Evolutionary conservation across 2,888 invertebrate genomes (phyloP), one percentile per base, ranked within the genome.

Genomic region (Zygaena filipendulae): DNA sequence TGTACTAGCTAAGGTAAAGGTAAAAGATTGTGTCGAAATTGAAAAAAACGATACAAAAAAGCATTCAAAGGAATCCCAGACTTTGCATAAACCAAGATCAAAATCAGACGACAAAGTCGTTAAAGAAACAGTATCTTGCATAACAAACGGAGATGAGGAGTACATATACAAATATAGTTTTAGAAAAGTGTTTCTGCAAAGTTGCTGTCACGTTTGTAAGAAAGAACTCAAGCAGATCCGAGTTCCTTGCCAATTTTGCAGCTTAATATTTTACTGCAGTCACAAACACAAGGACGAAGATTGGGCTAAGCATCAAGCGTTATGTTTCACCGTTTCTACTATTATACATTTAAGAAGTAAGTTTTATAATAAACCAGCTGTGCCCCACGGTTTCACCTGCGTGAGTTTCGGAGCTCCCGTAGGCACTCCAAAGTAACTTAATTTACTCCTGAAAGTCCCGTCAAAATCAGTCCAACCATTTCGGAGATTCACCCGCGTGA

Each of bases 141-240:
- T 71, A 13, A 75, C 60, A 11, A 82, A 83, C 35, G 83, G 82
- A 13, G 84, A 83, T 19, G 83, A 84, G 30, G 83, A 82, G 29
- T 72, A 85, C 25, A 82, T 87, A 25, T 85, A 87, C 44, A 83
- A 86, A 37, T 85, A 87, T 37, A 84, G 81, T 46, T 87, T 87
- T 28, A 75, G 88, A 6, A 82, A 82, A 48, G 84, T 87, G 8
- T 88, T 84, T 49, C 61, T 84, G 16, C 79, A 83, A 21, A 84
- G 82, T 35, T 61, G 82, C 3, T 88, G 88, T 34, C 74, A 80
- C 25, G 52, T 77, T 26, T 82, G 82, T 39, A 79, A 80, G 36
- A 69, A 64, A 13, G 59, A 62, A 14, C 42, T 81, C 32, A 50
- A 41, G 21, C 49, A 59, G 2, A 31, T 43, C 1, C 51, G 69